Base-by-base conservation (phyloP, 1,140 invertebrate genomes). In the Diorhabda elongata region DNA sequence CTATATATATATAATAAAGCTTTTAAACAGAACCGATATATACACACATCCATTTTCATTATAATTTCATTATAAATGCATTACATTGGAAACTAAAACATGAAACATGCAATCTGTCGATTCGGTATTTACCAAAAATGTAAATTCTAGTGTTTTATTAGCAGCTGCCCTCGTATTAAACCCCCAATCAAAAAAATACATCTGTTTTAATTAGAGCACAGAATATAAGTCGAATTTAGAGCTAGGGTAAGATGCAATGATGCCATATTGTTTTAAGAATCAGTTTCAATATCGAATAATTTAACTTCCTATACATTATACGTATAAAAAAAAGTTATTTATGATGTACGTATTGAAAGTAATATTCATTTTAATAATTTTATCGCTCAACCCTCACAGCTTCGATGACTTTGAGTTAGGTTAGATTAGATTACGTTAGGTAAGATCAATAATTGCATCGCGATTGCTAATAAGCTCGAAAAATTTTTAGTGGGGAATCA, bases 11-110 rank as follows among this genome's bases (percentile, higher is more conserved):
- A 26, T 26, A 26, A n/a, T 52, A 52, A 52, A 52, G 47, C 47
- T n/a, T 52, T 8, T 52, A 52, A 26, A 6, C 47, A n/a, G n/a
- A 52, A 52, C 6, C 47, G 47, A 52, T 6, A n/a, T 52, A 52
- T 52, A 52, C 47, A 52, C 47, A 62, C n/a, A 62, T 62, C 61
- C 61, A 62, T 62, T n/a, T 56, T 65, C 65, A 72, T 69, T 69
- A 67, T 67, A 65, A 67, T 65, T 72, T 72, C 71, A 72, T 72
- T 69, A 72, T 72, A 69, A 69, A 72, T 69, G 64, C 70, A 71
- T 71, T 71, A 71, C 70, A 71, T 69, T 66, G 44, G 62, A n/a
- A 44, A 58, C 58, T 58, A 66, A 59, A 58, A 64, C 70, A 71
- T 62, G 64, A 61, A 63, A 64, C 70, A 71, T 71, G 70, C 70